Conservation (phyloP, 2,888 invertebrate species). For the Encarsia formosa region DNA sequence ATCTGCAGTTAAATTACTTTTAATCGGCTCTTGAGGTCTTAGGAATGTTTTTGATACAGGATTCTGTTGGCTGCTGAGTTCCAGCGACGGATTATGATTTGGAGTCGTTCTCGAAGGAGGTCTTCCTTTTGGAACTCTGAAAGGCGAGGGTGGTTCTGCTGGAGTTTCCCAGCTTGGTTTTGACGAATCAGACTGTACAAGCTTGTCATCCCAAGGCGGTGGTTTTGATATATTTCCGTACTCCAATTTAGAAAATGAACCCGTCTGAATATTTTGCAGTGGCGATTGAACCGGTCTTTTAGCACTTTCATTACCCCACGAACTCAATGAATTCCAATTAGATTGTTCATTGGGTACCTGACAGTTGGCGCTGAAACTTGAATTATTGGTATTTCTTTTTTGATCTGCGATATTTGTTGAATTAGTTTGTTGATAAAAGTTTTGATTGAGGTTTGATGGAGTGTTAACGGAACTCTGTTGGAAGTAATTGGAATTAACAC, state of each 20-base stretch:
- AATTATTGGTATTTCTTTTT: conserved; percentile 7
- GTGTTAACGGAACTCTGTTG: conserved; percentile 31
- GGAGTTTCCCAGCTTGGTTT: conserved; percentile 36
- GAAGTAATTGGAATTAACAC: conserved; percentile 28
- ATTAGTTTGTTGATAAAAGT: conserved; percentile 18
- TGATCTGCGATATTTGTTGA: conserved; percentile 7
- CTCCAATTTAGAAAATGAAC: conserved; percentile 11
- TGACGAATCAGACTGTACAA: conserved; percentile 29
- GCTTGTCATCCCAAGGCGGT: conserved; percentile 30
- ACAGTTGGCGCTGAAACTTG: conserved; percentile 12
- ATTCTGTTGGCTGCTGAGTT: conserved; percentile 51
- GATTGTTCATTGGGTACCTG: conserved; percentile 17
- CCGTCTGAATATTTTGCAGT: conserved; percentile 1
- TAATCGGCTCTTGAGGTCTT: conserved; percentile 62
- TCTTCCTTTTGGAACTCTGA: conserved; percentile 63
- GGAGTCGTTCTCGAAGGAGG: conserved; percentile 60
- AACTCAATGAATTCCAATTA: conserved; percentile 25
- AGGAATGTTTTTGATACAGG: conserved; percentile 54
- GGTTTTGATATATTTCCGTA: conserved; percentile 9
- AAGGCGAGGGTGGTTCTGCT: conserved; percentile 55
- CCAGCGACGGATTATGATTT: conserved; percentile 51
- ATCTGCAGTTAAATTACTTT: conserved; percentile 45
- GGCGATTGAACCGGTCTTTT: conserved; percentile 16
- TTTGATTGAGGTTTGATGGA: conserved; percentile 26
- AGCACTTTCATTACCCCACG: conserved; percentile 23